Base-by-base conservation (phyloP, 2,797 vertebrate species). In the Holocentrus rufus region DNA sequence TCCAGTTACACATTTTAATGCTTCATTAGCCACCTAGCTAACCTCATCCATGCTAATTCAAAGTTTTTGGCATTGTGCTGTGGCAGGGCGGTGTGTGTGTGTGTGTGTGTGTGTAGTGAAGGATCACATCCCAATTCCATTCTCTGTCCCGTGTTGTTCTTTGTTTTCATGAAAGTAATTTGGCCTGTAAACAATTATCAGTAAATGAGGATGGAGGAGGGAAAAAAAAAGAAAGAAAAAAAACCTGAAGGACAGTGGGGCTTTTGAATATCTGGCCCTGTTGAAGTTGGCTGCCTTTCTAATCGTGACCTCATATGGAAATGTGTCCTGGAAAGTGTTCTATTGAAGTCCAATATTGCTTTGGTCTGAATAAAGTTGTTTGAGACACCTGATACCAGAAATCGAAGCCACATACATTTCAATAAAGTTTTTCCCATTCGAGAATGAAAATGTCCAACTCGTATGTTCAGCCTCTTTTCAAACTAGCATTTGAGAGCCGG, bases 401-500 rank as follows among this genome's bases (percentile, higher is more conserved):
- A 55, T 72, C 46, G 58, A 22, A 68, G 73, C 65, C 13, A 67
- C 59, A 39, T 58, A 56, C 49, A n/a, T n/a, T n/a, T n/a, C n/a
- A n/a, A n/a, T n/a, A 69, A 25, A 46, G 42, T 74, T 65, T 74
- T 62, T 66, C 20, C 54, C 20, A 58, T 70, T 42, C 25, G 30
- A 77, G 20, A 78, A 36, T 31, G 39, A 31, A 58, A 79, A 55
- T 79, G 73, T 78, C 76, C n/a, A n/a, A n/a, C n/a, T n/a, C n/a
- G 18, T 56, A 73, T 60, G 73, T 76, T 66, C 66, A 54, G 60
- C 83, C 52, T 80, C 61, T 71, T 81, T 84, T 85, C 72, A 76
- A 85, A 75, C 42, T 67, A 58, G 64, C 76, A 69, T 84, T 84
- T 87, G 80, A 69, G 39, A 80, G 56, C 76, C 44, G 75, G 39